Evolutionary conservation across 2,888 invertebrate genomes (phyloP).

Genomic region (Dascillus cervinus): DNA sequence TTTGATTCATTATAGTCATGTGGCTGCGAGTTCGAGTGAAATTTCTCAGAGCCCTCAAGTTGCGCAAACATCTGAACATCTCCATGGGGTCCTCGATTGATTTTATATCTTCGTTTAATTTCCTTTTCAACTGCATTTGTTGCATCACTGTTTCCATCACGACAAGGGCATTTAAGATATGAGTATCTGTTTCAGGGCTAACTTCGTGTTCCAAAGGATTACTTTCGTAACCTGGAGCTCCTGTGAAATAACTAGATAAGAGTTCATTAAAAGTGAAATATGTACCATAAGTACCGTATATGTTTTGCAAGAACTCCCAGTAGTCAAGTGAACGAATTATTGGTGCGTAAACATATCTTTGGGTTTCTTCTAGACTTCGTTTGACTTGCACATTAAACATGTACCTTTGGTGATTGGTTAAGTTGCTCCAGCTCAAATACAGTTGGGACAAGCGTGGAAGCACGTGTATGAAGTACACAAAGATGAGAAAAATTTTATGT

Average conservation of each 20-base stretch:
- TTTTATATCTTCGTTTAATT: constrained; percentile 16
- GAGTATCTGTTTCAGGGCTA: constrained; percentile 19
- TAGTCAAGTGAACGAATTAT: constrained; percentile 10
- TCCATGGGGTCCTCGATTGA: constrained; percentile 4
- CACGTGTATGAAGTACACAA: constrained; percentile 13
- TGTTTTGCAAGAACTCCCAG: constrained; percentile 15
- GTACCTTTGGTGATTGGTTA: constrained; percentile 7
- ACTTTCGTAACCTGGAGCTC: constrained; percentile 23
- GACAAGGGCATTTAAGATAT: constrained; percentile 18
- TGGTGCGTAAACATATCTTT: constrained; percentile 10
- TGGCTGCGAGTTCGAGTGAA: constrained; percentile 3
- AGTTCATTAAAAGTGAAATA: too few species aligned
- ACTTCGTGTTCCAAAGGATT: constrained; percentile 21
- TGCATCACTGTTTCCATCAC: constrained; percentile 17
- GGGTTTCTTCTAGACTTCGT: constrained; percentile 4
- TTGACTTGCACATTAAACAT: constrained; percentile 12
- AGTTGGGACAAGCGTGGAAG: constrained; percentile 11
- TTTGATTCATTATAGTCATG: constrained; percentile 1
- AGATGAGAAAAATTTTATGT: constrained; percentile 3
- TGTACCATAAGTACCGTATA: too few species aligned
- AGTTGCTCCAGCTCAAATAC: constrained; percentile 11
- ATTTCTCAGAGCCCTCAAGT: constrained; percentile 1
- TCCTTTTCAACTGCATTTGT: constrained; percentile 18
- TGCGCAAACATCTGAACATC: constrained; percentile 4
- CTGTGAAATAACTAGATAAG: constrained; percentile 10